Evolutionary conservation across 2,888 invertebrate genomes (phyloP).

Genomic region (Zaprionus bogoriensis): DNA sequence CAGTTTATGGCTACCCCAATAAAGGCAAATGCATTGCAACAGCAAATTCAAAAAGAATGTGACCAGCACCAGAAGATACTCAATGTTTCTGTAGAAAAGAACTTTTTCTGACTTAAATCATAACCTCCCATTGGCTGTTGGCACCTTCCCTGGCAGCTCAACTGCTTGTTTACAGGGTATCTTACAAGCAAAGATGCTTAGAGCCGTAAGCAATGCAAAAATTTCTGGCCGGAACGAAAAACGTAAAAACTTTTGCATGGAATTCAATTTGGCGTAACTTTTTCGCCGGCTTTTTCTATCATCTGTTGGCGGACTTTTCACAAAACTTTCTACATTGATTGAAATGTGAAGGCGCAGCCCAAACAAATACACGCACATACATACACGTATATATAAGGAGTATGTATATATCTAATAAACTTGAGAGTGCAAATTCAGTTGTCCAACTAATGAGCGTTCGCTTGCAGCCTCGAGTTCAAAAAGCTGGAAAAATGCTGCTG

Average conservation of each 20-base stretch:
- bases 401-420: slow-evolving; percentile 23
- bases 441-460: slow-evolving; percentile 66
- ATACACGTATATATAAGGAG: neutral
- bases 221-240: slow-evolving; percentile 18
- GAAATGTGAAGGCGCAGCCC: slow-evolving; percentile 55
- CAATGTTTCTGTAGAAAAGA: too few relatives aligned
- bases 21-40: slow-evolving; percentile 49
- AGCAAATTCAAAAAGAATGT: slow-evolving; percentile 5
- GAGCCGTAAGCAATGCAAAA: slow-evolving; percentile 12
- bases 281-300: slow-evolving; percentile 46
- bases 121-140: too few relatives aligned
- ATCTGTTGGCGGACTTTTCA: slow-evolving; percentile 66
- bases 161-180: slow-evolving; percentile 22
- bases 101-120: too few relatives aligned
- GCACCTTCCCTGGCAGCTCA: neutral
- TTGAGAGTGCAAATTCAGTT: slow-evolving; percentile 55
- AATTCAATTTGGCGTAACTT: slow-evolving; percentile 72
- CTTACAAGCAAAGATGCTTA: neutral
- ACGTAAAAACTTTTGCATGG: slow-evolving; percentile 49
- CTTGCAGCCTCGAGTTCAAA: slow-evolving; percentile 28
- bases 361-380: slow-evolving; percentile 1
- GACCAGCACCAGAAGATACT: too few relatives aligned
- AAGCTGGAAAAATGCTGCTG: slow-evolving; percentile 28
- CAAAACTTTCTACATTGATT: slow-evolving; percentile 68
- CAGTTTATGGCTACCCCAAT: slow-evolving; percentile 34